Evolutionary conservation across 2,888 invertebrate species (phyloP).

Genomic region (Dasysyrphus tricinctus): DNA sequence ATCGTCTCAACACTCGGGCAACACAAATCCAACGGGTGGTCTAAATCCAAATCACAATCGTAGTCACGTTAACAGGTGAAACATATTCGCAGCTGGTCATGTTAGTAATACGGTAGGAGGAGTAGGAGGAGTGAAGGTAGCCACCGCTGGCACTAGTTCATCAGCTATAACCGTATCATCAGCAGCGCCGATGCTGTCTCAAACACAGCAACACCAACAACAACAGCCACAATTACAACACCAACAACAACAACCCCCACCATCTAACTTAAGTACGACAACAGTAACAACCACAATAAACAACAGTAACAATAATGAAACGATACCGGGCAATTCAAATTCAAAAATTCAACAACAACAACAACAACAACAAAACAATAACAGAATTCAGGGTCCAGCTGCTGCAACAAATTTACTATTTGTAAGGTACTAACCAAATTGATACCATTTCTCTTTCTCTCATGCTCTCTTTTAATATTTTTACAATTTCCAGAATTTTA

Average conservation of each 20-base stretch:
- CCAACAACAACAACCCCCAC: slow-evolving; percentile 77
- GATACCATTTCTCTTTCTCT: slow-evolving; percentile 43
- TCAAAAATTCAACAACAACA: slow-evolving; percentile 72
- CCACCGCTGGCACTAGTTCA: slow-evolving; percentile 60
- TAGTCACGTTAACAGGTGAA: slow-evolving; percentile 83
- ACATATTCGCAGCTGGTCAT: slow-evolving; percentile 80
- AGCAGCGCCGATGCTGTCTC: slow-evolving; percentile 69
- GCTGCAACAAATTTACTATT: slow-evolving; percentile 81
- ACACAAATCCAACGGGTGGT: slow-evolving; percentile 79
- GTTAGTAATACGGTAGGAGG: slow-evolving; percentile 75
- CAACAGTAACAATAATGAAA: slow-evolving; percentile 73
- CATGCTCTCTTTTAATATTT: slow-evolving; percentile 20
- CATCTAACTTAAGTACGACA: slow-evolving; percentile 76
- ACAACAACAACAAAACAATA: slow-evolving; percentile 77
- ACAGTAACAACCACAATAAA: slow-evolving; percentile 73
- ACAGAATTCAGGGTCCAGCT: slow-evolving; percentile 80
- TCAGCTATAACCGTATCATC: slow-evolving; percentile 75
- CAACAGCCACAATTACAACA: slow-evolving; percentile 76
- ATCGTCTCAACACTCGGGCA: slow-evolving; percentile 76
- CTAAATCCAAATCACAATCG: slow-evolving; percentile 82
- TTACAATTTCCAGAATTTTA: slow-evolving; percentile 46
- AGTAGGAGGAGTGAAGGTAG: slow-evolving; percentile 69
- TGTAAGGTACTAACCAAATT: slow-evolving; percentile 81
- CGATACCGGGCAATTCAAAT: slow-evolving; percentile 74
- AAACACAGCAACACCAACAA: slow-evolving; percentile 64